Evolutionary conservation across 2,888 invertebrate species (phyloP), one percentile per base, ranked within the genome.

Genomic region (Eubasilissa splendida): DNA sequence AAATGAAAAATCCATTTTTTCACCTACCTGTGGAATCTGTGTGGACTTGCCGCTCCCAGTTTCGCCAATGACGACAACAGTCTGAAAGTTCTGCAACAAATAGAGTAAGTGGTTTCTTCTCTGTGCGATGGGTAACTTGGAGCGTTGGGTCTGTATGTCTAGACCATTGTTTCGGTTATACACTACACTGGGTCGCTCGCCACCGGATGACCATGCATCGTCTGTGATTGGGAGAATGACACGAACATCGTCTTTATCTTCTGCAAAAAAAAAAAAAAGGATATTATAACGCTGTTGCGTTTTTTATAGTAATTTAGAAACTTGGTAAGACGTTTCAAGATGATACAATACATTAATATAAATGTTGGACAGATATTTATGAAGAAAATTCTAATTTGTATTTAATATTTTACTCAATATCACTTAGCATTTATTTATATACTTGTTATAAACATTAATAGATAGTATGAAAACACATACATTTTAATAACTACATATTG

Each of bases 21-120:
- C 77, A 87, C 90, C 89, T 88, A 96, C 97, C 94, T 97, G 97
- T 73, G 97, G 97, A 83, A 98, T 93, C 90, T 98, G 98, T 0
- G 98, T 99, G 86, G 97, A 97, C 89, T 99, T 97, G 56, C 99
- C 98, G 85, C 96, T 96, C 50, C 99, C 99, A 3, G 99, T 98
- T 87, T 99, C 99, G 2, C 99, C 99, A 63, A 96, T 93, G 78
- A 96, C 89, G 76, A 99, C 93, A 68, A 99, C 89, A 0, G 96
- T 96, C 88, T 98, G 98, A 88, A 95, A 95, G 84, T 95, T 95
- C 88, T 99, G 98, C 85, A 99, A 88, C 83, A 97, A 90, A 87
- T 97, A 98, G 75, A 99, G 89, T 76, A 99, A 96, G 85, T 98
- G 96, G 86, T 94, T 95, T 80, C 95, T 91, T 85, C 95, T 94